Base-by-base conservation (phyloP, 1,140 invertebrate genomes). In the Hestina assimilis region DNA sequence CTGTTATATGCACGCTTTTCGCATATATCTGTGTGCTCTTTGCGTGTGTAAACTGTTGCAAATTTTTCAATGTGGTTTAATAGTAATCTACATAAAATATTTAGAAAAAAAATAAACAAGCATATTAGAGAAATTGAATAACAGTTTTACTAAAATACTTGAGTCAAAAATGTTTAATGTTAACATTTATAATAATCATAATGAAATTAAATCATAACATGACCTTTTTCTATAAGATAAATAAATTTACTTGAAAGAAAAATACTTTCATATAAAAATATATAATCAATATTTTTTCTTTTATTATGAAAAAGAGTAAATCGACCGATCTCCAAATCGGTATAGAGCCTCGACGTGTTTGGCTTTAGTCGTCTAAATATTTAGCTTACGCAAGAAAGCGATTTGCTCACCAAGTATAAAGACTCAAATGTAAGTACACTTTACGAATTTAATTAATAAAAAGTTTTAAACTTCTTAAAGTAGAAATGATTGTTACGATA, bases 401-500 rank as follows among this genome's bases (percentile, higher is more conserved):
- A 56, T 26, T 61, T 66, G 68, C 64, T 70, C 64, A 70, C 68
- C 35, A 43, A 64, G 46, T 45, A 42, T 50, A 56, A 58, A 57
- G 31, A 62, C 43, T 60, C 46, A 47, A 51, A 51, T 47, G 11
- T 48, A 70, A 68, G 67, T 69, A 76, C 71, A 71, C 67, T 71
- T 62, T 75, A 77, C 72, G 72, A 82, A 76, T 79, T 78, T 79
- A 79, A 70, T 67, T 56, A 42, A 47, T 59, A 71, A 65, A 65
- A 61, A 65, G 68, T 71, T 60, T 55, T 54, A 47, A 65, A 43
- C 51, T 56, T 59, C 62, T 64, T 58, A 64, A 57, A 65, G 60
- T 72, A 66, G 65, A 62, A 41, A 48, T 33, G 57, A 68, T 70
- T 72, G 53, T 63, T 63, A 66, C 52, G 53, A 31, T 55, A 59